Evolutionary conservation across 2,113 vertebrate genomes (phyloP), one percentile per base, ranked within the genome.

Genomic region (Phoxinus phoxinus): DNA sequence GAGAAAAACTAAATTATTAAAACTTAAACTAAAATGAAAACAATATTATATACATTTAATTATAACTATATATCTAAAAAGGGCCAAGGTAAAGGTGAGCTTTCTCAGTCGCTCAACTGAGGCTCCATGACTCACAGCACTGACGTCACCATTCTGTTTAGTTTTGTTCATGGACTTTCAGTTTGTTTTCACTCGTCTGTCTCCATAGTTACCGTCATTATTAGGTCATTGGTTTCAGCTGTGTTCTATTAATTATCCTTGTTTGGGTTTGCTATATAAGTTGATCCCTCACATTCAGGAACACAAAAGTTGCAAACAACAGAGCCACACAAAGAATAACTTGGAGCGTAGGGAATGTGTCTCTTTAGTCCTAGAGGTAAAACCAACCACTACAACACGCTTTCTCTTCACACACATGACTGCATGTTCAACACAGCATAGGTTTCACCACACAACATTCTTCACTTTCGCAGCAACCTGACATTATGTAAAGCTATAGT

Each of bases 391-490:
- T 9, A 37, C 35, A 80, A 37, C 41, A 37, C 3, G 15, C 23
- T 35, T 72, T 21, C 56, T 3, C 17, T 65, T 72, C 44, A 67
- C 61, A 67, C 61, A 69, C 44, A 69, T 10, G 10, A 69, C 59
- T 69, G 35, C 53, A 59, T 58, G 23, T 41, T 61, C 76, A 71
- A 71, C 65, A 21, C 65, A 83, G 65, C 30, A n/a, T 65, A 17
- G 58, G 30, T 44, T 51, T 35, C 46, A 71, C 77, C 30, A 37
- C 25, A 46, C 44, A 53, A 23, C 19, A 23, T 51, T 25, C 30
- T 67, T 84, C 84, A 82, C 87, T 86, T 86, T 85, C 81, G 81
- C 83, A 58, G 83, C 91, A 87, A 89, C 80, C 83, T 86, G 6
- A 25, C 27, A 6, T 88, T 78, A 77, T 56, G 88, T 76, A 85